Percentiles rank a stretch among this genome's conserved stretches.
Conservation (phyloP, 2,888 invertebrate species). For the Platycheirus rosarum region DNA sequence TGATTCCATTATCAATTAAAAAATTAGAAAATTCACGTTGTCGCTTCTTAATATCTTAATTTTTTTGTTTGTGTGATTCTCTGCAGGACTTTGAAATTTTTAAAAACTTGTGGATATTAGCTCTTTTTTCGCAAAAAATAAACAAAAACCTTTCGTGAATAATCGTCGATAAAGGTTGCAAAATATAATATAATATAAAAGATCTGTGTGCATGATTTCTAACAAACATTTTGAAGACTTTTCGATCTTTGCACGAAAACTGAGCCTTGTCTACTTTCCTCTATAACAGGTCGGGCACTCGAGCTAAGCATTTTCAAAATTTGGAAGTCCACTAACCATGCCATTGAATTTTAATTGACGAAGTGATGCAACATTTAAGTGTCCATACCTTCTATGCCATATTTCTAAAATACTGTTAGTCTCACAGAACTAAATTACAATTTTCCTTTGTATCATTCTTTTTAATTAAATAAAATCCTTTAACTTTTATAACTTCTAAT, state of each 20-base stretch:
- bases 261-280: conserved; percentile 14
- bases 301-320: conserved; percentile 2
- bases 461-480: conserved; percentile 11
- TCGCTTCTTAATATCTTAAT: no score
- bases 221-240: conserved; percentile 21
- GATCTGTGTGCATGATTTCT: conserved; percentile 18
- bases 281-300: conserved; percentile 2
- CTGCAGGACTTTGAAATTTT: conserved; percentile 31
- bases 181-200: conserved; percentile 1
- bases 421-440: conserved; percentile 10
- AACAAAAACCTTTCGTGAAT: conserved; percentile 29
- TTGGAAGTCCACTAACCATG: conserved; percentile 25
- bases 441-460: conserved; percentile 2
- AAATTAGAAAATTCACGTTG: conserved; percentile 7
- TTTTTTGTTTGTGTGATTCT: conserved; percentile 12
- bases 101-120: conserved; percentile 17
- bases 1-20: conserved; percentile 10
- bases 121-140: conserved; percentile 21
- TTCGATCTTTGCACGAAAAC: conserved; percentile 1
- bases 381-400: conserved; percentile 14
- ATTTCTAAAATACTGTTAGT: conserved; percentile 14
- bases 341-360: conserved; percentile 18
- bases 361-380: conserved; percentile 27
- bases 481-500: conserved; percentile 7
- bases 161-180: conserved; percentile 36